Base-by-base conservation (phyloP, 2,888 invertebrate genomes). In the Callimorpha dominula region DNA sequence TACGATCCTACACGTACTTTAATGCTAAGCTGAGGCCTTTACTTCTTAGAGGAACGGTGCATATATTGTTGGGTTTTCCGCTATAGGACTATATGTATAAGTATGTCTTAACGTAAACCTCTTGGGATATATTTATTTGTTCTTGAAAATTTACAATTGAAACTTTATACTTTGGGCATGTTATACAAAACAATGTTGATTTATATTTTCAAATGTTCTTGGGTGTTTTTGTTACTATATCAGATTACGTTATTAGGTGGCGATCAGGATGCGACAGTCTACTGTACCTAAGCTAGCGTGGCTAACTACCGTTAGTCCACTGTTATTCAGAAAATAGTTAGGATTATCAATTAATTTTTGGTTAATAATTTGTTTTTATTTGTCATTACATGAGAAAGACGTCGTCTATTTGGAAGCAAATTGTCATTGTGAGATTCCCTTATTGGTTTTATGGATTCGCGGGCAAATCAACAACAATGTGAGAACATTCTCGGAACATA, bases 11-110 rank as follows among this genome's bases (percentile, higher is more conserved):
- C 6, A 49, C 50, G 52, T 63, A 63, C 14, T 50, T 50, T 50
- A 31, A 64, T 20, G 40, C 49, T 63, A 50, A 66, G 54, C 63
- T 31, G 43, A 43, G 20, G 49, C 60, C 20, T 49, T 68, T 68
- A 54, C n/a, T 62, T 62, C 49, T 68, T 31, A 49, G 15, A 52
- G 5, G 52, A 52, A n/a, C n/a, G n/a, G n/a, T 54, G n/a, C 52
- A 15, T 52, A 17, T 12, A 50, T 6, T 50, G 11, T 17, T 50
- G 6, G 4, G 50, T 14, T 50, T 15, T 17, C 17, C 17, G 17
- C 50, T 50, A 50, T 15, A 5, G 17, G 4, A 50, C 50, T 50
- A 50, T 50, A 50, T 17, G 15, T 50, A 50, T 0, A 17, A 52
- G 4, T 52, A 52, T 17, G 6, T 17, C 17, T 52, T 52, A 52